Conservation (phyloP, 2,888 invertebrate genomes). For the Drosophila limbata region DNA sequence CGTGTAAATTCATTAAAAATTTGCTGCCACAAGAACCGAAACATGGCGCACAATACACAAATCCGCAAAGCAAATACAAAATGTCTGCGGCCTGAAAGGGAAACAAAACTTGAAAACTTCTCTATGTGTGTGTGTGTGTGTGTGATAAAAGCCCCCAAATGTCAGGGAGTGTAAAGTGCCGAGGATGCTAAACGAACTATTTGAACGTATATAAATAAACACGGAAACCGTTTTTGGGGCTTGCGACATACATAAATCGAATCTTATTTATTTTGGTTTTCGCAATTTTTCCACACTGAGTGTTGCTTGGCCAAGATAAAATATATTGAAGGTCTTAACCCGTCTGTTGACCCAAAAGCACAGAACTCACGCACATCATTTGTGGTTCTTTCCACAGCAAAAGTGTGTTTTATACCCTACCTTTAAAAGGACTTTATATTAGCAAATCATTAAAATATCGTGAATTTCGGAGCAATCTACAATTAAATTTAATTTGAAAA, state of each 20-base stretch:
- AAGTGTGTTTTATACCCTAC: conserved; percentile 45
- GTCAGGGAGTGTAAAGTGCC: conserved; percentile 8
- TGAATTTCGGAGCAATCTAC: neutral
- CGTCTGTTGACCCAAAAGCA: conserved; percentile 54
- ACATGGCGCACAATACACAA: conserved; percentile 67
- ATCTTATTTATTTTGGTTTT: conserved; percentile 78
- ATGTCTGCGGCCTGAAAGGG: conserved; percentile 71
- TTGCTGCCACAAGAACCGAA: conserved; percentile 59
- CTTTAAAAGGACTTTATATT: neutral
- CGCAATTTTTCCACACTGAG: conserved; percentile 67
- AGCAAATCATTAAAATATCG: neutral
- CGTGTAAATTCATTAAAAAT: conserved; percentile 81
- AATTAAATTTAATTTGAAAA: neutral
- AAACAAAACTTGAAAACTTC: conserved; percentile 27
- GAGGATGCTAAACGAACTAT: conserved; percentile 69
- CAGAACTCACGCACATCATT: conserved; percentile 46
- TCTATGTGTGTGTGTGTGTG: conserved; percentile 19
- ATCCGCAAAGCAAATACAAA: conserved; percentile 75
- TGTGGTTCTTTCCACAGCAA: conserved; percentile 50
- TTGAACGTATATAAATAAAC: conserved; percentile 76
- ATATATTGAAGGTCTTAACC: conserved; percentile 73
- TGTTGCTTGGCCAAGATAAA: conserved; percentile 75
- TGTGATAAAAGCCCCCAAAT: conserved; percentile 58
- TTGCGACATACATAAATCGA: conserved; percentile 79
- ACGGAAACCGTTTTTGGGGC: conserved; percentile 56